These are phyloP conservation scores for Brachypalpus laphriformis DNA, from an alignment of 2,888 invertebrate species.

Conservation along the genomic window DNA sequence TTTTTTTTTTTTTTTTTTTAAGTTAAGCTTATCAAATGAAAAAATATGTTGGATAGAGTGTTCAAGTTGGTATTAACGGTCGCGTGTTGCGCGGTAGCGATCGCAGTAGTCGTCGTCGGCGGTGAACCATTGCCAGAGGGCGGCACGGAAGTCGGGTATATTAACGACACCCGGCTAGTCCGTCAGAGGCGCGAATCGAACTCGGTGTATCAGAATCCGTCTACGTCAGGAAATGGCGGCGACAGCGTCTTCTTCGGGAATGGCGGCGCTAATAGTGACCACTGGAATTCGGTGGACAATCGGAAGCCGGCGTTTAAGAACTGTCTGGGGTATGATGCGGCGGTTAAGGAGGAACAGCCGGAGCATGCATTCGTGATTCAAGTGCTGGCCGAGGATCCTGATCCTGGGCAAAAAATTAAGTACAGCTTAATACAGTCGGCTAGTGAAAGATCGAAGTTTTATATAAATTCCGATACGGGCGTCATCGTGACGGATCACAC, in stretches of 20 bases:
- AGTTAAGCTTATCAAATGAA: constrained; percentile 36
- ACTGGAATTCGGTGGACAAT: constrained; percentile 84
- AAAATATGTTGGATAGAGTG: constrained; percentile 39
- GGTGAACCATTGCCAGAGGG: not conserved
- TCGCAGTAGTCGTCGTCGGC: constrained; percentile 25
- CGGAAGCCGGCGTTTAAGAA: constrained; percentile 94
- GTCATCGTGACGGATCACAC: constrained; percentile 89
- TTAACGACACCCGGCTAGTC: constrained; percentile 74
- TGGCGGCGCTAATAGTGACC: constrained; percentile 72
- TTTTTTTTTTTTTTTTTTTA: not conserved
- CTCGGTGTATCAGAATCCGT: constrained; percentile 76
- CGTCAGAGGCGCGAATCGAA: constrained; percentile 73
- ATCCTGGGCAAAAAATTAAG: constrained; percentile 90
- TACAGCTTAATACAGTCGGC: constrained; percentile 92
- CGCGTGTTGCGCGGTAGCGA: constrained; percentile 22
- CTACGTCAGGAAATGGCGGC: constrained; percentile 71
- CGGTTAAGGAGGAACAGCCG: constrained; percentile 90
- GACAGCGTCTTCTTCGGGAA: constrained; percentile 68
- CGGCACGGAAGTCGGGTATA: constrained; percentile 54
- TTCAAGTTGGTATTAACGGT: constrained; percentile 26
- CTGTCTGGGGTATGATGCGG: constrained; percentile 92
- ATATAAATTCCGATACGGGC: constrained; percentile 90
- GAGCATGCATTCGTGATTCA: constrained; percentile 89
- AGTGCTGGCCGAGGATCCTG: constrained; percentile 83
- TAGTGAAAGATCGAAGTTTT: constrained; percentile 90